phyloP scores from a whole-genome alignment of 1,140 invertebrate genomes.

The Temnothorax curvispinosus region DNA sequence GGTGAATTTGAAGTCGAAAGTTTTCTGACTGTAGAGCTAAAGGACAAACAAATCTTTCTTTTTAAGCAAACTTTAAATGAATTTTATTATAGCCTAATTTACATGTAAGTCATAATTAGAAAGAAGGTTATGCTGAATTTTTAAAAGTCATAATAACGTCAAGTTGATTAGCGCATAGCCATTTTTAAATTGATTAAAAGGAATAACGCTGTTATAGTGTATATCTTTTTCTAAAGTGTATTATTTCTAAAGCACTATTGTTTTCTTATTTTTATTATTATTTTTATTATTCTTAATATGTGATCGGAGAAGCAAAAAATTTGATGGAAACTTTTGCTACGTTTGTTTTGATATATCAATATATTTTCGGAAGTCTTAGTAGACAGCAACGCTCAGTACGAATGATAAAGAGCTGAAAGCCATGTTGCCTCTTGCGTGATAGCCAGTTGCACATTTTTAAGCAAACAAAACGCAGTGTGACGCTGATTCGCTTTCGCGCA shows the following conservation, averaged over 20 bases:
- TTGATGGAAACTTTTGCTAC: neutral
- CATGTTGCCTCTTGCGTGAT: neutral
- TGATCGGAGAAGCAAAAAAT: neutral
- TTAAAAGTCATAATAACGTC: neutral
- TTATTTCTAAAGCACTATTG: neutral
- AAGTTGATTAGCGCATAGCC: neutral
- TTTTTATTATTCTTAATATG: neutral
- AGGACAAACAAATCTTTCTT: neutral
- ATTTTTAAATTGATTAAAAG: neutral
- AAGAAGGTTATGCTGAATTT: neutral
- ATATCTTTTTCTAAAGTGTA: neutral
- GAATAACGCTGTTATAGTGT: neutral
- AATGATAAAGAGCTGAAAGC: neutral
- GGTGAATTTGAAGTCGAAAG: neutral
- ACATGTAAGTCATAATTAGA: neutral
- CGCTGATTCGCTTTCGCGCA: conserved; percentile 36
- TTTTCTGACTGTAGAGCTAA: neutral
- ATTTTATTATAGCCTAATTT: neutral
- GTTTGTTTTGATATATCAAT: neutral
- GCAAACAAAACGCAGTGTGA: conserved; percentile 22
- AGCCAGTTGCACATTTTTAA: conserved; percentile 13
- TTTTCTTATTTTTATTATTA: neutral
- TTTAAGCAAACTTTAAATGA: neutral
- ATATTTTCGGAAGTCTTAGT: neutral
- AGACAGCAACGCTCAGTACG: neutral